Conservation (phyloP, 2,888 invertebrate species). For the Chrysomela aeneicollis region DNA sequence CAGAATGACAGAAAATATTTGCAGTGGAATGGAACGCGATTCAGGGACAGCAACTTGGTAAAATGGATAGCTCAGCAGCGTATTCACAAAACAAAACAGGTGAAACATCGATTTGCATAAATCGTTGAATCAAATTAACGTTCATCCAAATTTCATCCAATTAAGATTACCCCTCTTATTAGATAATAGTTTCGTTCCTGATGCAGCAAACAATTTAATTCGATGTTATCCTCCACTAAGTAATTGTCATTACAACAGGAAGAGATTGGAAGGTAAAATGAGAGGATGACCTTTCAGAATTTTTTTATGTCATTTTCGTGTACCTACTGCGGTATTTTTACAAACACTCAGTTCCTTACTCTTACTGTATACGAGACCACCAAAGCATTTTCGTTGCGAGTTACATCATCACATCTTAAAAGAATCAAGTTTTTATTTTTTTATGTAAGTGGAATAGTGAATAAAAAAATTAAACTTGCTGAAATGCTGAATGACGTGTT, state of each 20-base stretch:
- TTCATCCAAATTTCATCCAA: background rate
- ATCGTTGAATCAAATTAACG: background rate
- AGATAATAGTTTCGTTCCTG: constrained; percentile 1
- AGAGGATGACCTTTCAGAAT: background rate
- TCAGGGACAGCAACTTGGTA: background rate
- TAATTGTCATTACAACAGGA: background rate
- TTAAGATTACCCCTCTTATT: background rate
- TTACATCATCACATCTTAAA: background rate
- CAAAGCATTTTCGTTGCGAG: background rate
- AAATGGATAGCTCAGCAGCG: background rate
- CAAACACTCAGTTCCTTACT: no score
- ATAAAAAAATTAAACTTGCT: constrained; percentile 36
- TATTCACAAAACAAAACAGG: background rate
- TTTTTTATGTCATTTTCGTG: background rate
- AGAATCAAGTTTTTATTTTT: constrained; percentile 12
- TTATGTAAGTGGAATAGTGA: constrained; percentile 26
- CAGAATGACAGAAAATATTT: background rate
- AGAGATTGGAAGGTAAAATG: background rate
- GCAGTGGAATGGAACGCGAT: background rate
- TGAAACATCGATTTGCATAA: constrained; percentile 10
- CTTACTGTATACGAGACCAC: no score
- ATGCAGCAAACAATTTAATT: constrained; percentile 1
- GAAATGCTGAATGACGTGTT: constrained; percentile 43
- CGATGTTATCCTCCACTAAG: background rate
- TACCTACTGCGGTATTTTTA: background rate